These are phyloP conservation scores for Onychomys arenicola DNA, from an alignment of 2,797 vertebrate species.

Conservation along the genomic window DNA sequence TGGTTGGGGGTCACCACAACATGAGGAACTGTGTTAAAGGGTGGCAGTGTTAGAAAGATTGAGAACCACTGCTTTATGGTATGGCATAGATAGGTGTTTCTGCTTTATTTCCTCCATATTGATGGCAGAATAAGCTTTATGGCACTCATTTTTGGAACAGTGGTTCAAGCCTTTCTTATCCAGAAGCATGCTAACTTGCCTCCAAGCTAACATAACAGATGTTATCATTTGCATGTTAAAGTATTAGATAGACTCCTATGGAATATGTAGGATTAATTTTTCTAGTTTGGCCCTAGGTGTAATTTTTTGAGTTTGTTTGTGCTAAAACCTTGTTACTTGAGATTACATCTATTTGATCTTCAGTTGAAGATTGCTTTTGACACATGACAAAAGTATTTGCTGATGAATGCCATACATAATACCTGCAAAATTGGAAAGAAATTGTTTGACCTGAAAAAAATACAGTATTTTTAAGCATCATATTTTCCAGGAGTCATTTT, in stretches of 20 bases:
- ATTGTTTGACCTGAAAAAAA: constrained; percentile 35
- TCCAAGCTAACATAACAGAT: constrained; percentile 20
- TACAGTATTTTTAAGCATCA: background rate
- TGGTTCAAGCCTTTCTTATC: background rate
- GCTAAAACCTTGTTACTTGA: constrained; percentile 46
- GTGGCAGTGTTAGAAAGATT: background rate
- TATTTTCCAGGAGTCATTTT: constrained; percentile 55
- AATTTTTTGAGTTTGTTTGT: constrained; percentile 56
- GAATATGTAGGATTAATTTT: constrained; percentile 40
- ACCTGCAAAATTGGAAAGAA: constrained; percentile 58
- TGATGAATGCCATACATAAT: constrained; percentile 57
- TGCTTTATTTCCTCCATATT: background rate
- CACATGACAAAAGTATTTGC: constrained; percentile 43
- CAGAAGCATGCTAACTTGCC: background rate
- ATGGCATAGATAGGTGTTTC: background rate
- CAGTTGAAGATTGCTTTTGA: constrained; percentile 20
- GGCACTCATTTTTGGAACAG: constrained; percentile 28
- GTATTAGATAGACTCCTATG: background rate
- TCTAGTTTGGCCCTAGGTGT: constrained; percentile 32
- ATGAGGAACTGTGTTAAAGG: background rate
- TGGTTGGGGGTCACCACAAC: background rate
- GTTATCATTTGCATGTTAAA: constrained; percentile 46
- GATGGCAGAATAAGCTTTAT: constrained; percentile 41
- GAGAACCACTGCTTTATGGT: background rate
- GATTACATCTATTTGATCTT: constrained; percentile 49